Percentiles rank a stretch among this genome's conserved stretches.
These are phyloP conservation scores for Falco punctatus DNA, from an alignment of 2,113 vertebrate species.

Conservation along the genomic window DNA sequence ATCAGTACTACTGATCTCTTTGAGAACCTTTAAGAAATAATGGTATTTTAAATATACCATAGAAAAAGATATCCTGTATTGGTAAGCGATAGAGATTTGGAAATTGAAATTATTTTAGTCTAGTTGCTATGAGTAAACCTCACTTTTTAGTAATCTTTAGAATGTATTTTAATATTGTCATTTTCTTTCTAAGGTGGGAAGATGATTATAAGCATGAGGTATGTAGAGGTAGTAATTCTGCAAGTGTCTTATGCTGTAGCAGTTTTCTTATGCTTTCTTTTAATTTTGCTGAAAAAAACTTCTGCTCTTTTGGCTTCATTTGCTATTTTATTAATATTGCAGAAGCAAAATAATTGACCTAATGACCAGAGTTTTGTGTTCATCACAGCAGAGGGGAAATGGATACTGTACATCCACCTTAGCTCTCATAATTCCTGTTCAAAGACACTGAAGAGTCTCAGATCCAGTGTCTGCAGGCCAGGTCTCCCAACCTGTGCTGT, in stretches of 20 bases:
- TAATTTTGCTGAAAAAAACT: background rate
- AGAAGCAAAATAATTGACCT: background rate
- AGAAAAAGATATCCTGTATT: background rate
- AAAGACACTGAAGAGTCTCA: background rate
- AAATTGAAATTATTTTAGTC: background rate
- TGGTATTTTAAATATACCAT: background rate
- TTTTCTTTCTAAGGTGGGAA: conserved; percentile 50
- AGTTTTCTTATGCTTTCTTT: background rate
- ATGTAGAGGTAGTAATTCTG: background rate
- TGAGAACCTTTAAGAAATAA: background rate
- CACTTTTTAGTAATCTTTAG: background rate
- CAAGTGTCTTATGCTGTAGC: background rate
- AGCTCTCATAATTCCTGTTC: background rate
- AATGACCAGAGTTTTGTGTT: background rate
- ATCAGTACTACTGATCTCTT: background rate
- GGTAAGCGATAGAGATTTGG: background rate
- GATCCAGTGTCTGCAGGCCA: background rate
- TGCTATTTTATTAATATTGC: background rate
- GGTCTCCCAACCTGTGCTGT: background rate
- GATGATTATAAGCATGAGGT: conserved; percentile 46
- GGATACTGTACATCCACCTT: background rate
- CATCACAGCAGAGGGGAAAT: background rate
- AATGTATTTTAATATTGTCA: background rate
- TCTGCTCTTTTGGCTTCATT: background rate
- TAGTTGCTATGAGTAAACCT: background rate